These are phyloP conservation scores for Felis catus DNA, from an alignment of 2,113 vertebrate species.

Conservation along the genomic window DNA sequence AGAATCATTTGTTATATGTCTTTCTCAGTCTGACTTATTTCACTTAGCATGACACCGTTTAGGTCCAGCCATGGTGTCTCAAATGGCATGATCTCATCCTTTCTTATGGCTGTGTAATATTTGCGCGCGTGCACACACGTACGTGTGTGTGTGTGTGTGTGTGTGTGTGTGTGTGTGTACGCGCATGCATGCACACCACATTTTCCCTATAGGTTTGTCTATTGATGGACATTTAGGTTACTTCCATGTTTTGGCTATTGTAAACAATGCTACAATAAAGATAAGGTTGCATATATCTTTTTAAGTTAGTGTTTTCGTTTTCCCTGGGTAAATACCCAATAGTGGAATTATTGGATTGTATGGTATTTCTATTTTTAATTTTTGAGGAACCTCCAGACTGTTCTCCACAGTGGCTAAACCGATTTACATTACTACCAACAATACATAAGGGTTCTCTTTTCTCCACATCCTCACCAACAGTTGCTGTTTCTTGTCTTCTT, in stretches of 20 bases:
- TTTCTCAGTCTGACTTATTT: neutral
- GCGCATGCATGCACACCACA: neutral
- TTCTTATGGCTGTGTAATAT: neutral
- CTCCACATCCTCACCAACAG: neutral
- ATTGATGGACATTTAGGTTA: neutral
- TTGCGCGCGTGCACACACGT: rapidly evolving
- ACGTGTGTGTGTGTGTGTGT: neutral
- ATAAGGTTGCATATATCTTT: neutral
- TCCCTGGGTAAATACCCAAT: neutral
- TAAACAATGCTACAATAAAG: neutral
- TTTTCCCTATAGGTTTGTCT: neutral
- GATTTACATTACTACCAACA: neutral
- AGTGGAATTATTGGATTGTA: neutral
- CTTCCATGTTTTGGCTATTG: neutral
- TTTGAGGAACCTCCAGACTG: neutral
- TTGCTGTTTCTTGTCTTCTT: neutral
- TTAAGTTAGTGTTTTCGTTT: neutral
- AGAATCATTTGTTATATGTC: neutral
- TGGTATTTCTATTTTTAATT: neutral
- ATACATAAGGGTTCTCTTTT: neutral
- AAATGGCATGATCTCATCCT: neutral
- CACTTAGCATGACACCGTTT: neutral
- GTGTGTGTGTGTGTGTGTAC: neutral
- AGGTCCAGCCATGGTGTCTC: neutral
- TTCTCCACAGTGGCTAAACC: neutral